Conservation (phyloP, 2,113 vertebrate genomes). For the Leucoraja erinaceus region DNA sequence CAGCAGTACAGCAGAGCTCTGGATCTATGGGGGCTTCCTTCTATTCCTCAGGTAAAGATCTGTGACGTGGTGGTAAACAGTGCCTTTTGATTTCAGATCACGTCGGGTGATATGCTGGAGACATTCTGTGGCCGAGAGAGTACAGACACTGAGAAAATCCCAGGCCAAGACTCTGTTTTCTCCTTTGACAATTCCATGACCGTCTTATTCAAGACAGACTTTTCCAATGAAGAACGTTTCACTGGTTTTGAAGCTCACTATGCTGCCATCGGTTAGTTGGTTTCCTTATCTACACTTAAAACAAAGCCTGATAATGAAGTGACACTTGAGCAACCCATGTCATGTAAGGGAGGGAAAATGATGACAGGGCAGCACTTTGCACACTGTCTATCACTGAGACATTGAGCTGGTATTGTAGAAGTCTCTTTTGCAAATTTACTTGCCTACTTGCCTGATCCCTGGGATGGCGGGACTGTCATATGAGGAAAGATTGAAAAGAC, state of each 20-base stretch:
- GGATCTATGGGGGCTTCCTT: no score
- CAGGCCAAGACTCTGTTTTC: conserved; percentile 61
- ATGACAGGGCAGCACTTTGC: no score
- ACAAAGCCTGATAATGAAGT: not conserved
- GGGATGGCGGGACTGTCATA: no score
- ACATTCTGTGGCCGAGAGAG: conserved; percentile 79
- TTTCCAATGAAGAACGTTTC: conserved; percentile 86
- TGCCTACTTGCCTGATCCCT: no score
- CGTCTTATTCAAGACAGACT: conserved; percentile 78
- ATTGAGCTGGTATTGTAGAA: no score
- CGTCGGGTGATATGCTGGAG: conserved; percentile 71
- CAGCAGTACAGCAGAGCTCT: no score
- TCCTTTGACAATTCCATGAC: conserved; percentile 70
- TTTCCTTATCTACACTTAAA: not conserved
- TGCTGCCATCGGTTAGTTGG: conserved; percentile 72
- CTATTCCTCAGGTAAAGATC: not conserved
- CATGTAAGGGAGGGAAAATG: no score
- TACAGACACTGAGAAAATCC: conserved; percentile 80
- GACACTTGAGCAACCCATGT: no score
- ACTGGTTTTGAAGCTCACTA: conserved; percentile 86
- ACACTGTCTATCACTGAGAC: no score
- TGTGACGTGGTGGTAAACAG: not conserved
- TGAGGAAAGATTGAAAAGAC: no score
- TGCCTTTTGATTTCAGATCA: conserved; percentile 57
- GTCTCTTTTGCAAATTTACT: no score